Evolutionary conservation across 2,888 invertebrate genomes (phyloP), one percentile per base, ranked within the genome.

Genomic region (Cheilosia pagana): DNA sequence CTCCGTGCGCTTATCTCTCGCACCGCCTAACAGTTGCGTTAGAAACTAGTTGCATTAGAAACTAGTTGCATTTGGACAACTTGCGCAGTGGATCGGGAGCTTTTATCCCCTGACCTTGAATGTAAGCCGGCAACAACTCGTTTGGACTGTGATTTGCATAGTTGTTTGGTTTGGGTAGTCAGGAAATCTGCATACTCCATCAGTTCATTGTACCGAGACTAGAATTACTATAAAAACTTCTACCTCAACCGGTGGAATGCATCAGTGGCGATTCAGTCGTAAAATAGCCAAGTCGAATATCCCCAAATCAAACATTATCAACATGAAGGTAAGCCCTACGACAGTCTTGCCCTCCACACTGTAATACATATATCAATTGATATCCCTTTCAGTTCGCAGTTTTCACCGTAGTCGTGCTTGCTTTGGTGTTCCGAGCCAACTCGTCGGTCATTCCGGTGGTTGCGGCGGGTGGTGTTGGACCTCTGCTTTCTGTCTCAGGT

Each of bases 221-320:
- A 16, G 55, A 48, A 16, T 14, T 21, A 45, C 62, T 78, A 78
- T 78, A 78, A 63, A 78, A 78, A 65, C 55, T n/a, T 71, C 63
- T 16, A 3, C 8, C 5, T 0, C 57, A 50, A 1, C 2, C 43
- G 14, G 6, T 50, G 55, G 14, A 39, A 39, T 86, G 87, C 88
- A 90, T 89, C 90, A 91, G 91, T 90, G 89, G 88, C 89, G 88
- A 88, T 89, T 89, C 87, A 88, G 88, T 87, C 89, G 89, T 90
- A 88, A 87, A 87, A 81, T 79, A 75, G 88, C 86, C 83, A 81
- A 43, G 25, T 8, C 59, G 52, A 53, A 45, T 52, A 39, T 76
- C 28, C 57, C 3, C 50, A 52, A 68, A 31, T 39, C 19, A 76
- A 55, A 39, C 60, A 78, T 55, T 41, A 83, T 65, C 83, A 83